Evolutionary conservation across 2,888 invertebrate species (phyloP), one percentile per base, ranked within the genome.

Genomic region (Scaptomyza caliginosa): DNA sequence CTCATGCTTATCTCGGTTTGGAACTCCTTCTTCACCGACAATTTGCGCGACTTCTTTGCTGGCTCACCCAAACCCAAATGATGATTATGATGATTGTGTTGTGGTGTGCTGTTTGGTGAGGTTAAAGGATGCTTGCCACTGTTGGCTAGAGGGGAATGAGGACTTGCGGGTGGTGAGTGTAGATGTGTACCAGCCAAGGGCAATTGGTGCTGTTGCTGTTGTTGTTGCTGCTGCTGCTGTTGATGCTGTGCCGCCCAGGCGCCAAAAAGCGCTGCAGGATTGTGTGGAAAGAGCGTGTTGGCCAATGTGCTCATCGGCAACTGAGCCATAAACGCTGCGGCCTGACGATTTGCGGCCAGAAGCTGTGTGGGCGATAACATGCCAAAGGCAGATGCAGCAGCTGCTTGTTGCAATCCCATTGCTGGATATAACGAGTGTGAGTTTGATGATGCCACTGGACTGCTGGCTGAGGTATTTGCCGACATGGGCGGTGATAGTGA

Each of bases 281-380:
- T 91, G 71, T 91, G 90, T 5, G 91, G 91, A 52, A 91, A 91
- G 4, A 91, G 70, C 1, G 89, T 88, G 23, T 84, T 90, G 54
- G 91, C 91, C 59, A 91, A 60, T 13, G 89, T 89, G 49, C 90
- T 89, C 89, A 91, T 90, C 11, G 91, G 91, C 56, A 91, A 66
- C 56, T 91, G 90, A 2, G 91, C 90, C 90, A 91, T 91, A 56
- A 91, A 87, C 5, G 91, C 91, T 2, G 91, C 91, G n/a, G 91
- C 90, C 59, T 90, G 90, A 4, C 90, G 88, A 71, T 91, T 91
- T 10, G 91, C 90, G 1, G 90, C 90, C 60, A 91, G 32, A 42
- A 91, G 57, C 34, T 91, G 89, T 55, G 89, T 82, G 57, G 91
- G 91, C 55, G 91, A 90, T 0, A 91, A 66, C 89, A 91, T 91